Evolutionary conservation across 1,140 invertebrate species (phyloP), one percentile per base, ranked within the genome.

Genomic region (Leptinotarsa lineolata): DNA sequence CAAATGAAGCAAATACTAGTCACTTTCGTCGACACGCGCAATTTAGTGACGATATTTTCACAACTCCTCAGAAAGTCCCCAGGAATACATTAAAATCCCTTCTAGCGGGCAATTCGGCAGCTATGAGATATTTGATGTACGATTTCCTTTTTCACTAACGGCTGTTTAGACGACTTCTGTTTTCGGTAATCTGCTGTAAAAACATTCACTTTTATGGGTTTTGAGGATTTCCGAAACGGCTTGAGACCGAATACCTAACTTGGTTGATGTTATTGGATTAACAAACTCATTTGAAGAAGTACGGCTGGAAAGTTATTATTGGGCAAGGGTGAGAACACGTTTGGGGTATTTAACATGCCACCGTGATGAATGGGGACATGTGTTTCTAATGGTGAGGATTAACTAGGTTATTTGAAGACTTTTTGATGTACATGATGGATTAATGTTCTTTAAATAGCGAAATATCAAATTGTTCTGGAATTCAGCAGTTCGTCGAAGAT

Each of bases 211-310:
- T 76, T 76, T 76, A 72, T 76, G 68, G 69, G 71, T 61, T 76
- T 76, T 71, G 54, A 70, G 74, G 74, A 76, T 76, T 76, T 76
- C 74, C 74, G 74, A 76, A 76, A 76, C 61, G 63, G 67, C 74
- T 76, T 70, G 46, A 76, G 30, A 54, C 20, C 24, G 61, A 13
- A 22, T 63, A 63, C 61, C 61, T 24, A 30, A 22, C 0, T 63
- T 63, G 24, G 24, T 0, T 18, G 58, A 30, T 63, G 61, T 63
- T 63, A 63, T 15, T 16, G 61, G 61, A 63, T 63, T 30, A 63
- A 63, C 18, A 21, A 20, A 63, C 15, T 63, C 20, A 39, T 39
- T 39, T 39, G 30, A 39, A 39, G 8, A 39, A 39, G 30, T 39
- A 39, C 30, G 11, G 30, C 30, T 39, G 30, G 30, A 39, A 63